Conservation (phyloP, 1,140 invertebrate species). For the Eueides isabella region DNA sequence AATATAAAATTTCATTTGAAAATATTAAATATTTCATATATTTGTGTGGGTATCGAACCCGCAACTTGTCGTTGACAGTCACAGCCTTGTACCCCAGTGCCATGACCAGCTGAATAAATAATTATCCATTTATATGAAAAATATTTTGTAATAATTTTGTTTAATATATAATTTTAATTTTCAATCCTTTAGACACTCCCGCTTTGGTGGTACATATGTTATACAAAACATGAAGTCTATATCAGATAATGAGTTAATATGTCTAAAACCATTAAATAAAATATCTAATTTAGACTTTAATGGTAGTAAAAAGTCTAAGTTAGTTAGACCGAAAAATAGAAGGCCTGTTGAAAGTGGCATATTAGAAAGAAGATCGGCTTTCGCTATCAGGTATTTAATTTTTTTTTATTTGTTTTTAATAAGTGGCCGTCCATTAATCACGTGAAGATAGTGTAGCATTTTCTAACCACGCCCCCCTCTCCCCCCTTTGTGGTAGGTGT, state of each 20-base stretch:
- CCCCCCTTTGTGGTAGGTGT: no score
- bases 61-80: no score
- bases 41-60: no score
- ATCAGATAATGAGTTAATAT: constrained; percentile 94
- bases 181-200: constrained; percentile 86
- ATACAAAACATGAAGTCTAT: constrained; percentile 97
- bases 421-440: no score
- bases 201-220: constrained; percentile 96
- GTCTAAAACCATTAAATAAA: constrained; percentile 91
- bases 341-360: constrained; percentile 68
- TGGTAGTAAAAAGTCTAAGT: constrained; percentile 86
- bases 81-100: no score
- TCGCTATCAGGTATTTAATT: constrained; percentile 68
- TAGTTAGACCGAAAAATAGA: constrained; percentile 70
- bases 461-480: no score
- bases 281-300: constrained; percentile 90
- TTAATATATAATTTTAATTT: background rate
- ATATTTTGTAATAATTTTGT: background rate
- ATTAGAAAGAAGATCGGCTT: constrained; percentile 71
- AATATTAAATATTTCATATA: no score
- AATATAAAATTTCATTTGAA: no score
- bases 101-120: no score
- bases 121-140: no score
- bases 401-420: background rate
- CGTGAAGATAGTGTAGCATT: no score